Evolutionary conservation across 2,888 invertebrate genomes (phyloP), one percentile per base, ranked within the genome.

Genomic region (Eupeodes luniger): DNA sequence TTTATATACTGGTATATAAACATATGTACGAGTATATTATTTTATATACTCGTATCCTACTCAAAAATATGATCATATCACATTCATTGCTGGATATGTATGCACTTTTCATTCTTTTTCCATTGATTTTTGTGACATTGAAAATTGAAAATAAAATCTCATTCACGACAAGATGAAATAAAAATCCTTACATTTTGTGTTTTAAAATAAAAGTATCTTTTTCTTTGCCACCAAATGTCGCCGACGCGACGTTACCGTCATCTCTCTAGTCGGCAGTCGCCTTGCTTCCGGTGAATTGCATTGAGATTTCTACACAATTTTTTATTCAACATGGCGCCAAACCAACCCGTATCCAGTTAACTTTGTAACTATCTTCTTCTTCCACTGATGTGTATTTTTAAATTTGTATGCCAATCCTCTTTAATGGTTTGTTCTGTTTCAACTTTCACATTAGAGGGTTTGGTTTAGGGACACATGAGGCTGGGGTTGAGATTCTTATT

Each of bases 251-350:
- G 40, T 40, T 40, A 27, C 27, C 3, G 40, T 40, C 40, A 9
- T 40, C 40, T 40, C 5, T 7, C 40, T 9, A 40, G 40, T 40
- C 40, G 40, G 40, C 40, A 40, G 62, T 44, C 40, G 12, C 53
- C 69, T 69, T 62, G 27, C 55, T 74, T 74, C 74, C 61, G 62
- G 61, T 36, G 40, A 55, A 81, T 55, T 81, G 74, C 74, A 78
- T 67, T 81, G 81, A 85, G 77, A 51, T 81, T 36, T 72, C 27
- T 6, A 27, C 55, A 66, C 74, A 80, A 85, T 27, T 19, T 49
- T 19, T 49, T 74, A 77, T 81, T 78, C 67, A 85, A 81, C 81
- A 66, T 57, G 62, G 34, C 7, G 27, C 1, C 27, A 27, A 27
- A n/a, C 16, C 62, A 19, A 76, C 70, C 62, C 72, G 27, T 27